Evolutionary conservation across 2,797 vertebrate genomes (phyloP).

Genomic region (Phaenicophaeus curvirostris): DNA sequence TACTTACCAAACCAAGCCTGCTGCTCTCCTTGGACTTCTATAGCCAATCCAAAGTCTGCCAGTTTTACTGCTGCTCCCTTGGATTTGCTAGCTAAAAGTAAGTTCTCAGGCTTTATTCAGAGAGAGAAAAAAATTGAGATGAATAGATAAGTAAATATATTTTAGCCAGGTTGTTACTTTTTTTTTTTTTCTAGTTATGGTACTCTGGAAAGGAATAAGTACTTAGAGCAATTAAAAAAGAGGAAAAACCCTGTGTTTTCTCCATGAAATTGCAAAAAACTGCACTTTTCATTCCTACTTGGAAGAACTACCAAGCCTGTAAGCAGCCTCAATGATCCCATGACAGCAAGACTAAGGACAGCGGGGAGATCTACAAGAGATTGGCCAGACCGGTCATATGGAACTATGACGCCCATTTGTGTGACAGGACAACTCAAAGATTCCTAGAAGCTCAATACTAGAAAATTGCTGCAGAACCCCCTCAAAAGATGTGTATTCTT

Average conservation of each 20-base stretch:
- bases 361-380: neutral
- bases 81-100: conserved; percentile 96
- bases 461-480: conserved; percentile 8
- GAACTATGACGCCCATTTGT: neutral
- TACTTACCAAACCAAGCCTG: conserved; percentile 97
- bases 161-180: neutral
- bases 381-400: neutral
- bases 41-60: conserved; percentile 96
- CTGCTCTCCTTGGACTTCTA: conserved; percentile 96
- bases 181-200: neutral
- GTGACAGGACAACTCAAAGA: neutral
- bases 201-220: neutral
- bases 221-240: neutral
- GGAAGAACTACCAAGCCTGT: conserved; percentile 1
- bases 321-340: neutral
- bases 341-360: neutral
- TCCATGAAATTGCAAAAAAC: neutral
- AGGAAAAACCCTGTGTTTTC: neutral
- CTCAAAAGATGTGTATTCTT: neutral
- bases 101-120: conserved; percentile 91
- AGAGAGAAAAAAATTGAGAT: conserved; percentile 51
- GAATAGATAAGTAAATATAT: conserved; percentile 49
- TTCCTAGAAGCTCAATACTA: neutral
- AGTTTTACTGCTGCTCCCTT: conserved; percentile 97
- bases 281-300: conserved; percentile 6